Evolutionary conservation across 1,140 invertebrate genomes (phyloP), one percentile per base, ranked within the genome.

Genomic region (Chymomyza costata): DNA sequence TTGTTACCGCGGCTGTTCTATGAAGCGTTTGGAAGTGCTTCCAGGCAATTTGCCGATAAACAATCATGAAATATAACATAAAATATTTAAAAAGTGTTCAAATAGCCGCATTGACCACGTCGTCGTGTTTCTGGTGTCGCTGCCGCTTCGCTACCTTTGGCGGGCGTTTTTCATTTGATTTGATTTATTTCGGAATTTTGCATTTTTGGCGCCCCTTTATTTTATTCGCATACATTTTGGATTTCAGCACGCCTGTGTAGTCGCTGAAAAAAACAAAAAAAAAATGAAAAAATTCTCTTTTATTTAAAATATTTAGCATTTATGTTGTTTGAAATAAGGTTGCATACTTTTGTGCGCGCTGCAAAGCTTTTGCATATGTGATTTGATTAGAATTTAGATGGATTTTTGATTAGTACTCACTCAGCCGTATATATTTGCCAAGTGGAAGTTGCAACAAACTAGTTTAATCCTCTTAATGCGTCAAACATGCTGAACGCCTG

Each of bases 31-130:
- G 62, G 51, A 73, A 80, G 59, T 70, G 73, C 73, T 80, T 80
- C 73, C 73, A 80, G 73, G 73, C 73, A 80, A 80, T 80, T 80
- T 80, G 73, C 47, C 74, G 68, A 80, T 80, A 66, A 80, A 80
- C 73, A 80, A 80, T 80, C 74, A 62, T 63, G 74, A 63, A 70
- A 80, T 65, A 69, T 66, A 78, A 80, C 56, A 80, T 80, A 57
- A 80, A 80, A 80, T 81, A 80, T 80, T 80, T 73, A 80, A 74
- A 65, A 61, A 65, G 39, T 57, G 43, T 44, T 50, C 66, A 70
- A 61, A 61, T 56, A 55, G 59, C 30, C 58, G 31, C 35, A 38
- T 61, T 69, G 62, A 62, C 58, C 50, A 63, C 43, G 57, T n/a
- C n/a, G 51, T 71, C 47, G 47, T 50, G 50, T 54, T n/a, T n/a